Conservation (phyloP, 2,888 invertebrate species). For the Pheosia gnoma region DNA sequence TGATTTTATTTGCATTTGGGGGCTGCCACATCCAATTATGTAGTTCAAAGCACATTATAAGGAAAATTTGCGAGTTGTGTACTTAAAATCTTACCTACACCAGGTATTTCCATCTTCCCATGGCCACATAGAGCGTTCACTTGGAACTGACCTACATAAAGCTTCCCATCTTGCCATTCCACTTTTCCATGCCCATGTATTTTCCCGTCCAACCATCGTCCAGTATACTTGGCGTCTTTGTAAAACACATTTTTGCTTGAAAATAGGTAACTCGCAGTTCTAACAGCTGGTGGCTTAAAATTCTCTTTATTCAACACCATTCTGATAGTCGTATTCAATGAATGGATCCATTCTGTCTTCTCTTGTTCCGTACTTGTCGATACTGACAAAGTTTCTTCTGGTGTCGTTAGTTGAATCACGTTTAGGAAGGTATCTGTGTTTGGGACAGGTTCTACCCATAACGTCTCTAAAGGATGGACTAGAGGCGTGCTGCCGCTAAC, state of each 20-base stretch:
- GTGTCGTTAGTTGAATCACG: constrained; percentile 88
- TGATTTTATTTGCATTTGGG: too few relatives aligned
- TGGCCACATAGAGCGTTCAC: constrained; percentile 89
- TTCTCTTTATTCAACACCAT: constrained; percentile 85
- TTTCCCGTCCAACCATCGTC: constrained; percentile 92
- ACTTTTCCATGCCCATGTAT: constrained; percentile 93
- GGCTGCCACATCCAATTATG: too few relatives aligned
- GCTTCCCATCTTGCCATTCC: constrained; percentile 91
- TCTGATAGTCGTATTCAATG: constrained; percentile 89
- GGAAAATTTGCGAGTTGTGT: neutral
- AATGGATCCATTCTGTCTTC: constrained; percentile 92
- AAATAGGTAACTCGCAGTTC: constrained; percentile 90
- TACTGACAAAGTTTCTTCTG: constrained; percentile 90
- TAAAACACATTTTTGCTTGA: constrained; percentile 87
- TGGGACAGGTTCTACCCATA: constrained; percentile 92
- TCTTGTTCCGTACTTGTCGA: constrained; percentile 87
- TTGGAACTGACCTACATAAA: constrained; percentile 92
- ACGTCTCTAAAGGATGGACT: constrained; percentile 87
- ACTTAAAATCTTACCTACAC: constrained; percentile 72
- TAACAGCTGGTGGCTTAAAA: constrained; percentile 87
- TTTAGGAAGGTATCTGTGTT: constrained; percentile 86
- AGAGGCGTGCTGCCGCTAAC: constrained; percentile 87
- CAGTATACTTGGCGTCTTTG: constrained; percentile 91
- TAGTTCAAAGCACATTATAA: too few relatives aligned
- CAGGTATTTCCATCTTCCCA: constrained; percentile 87